These are phyloP conservation scores for Dasypogon diadema DNA, from an alignment of 2,888 invertebrate genomes.

Conservation along the genomic window DNA sequence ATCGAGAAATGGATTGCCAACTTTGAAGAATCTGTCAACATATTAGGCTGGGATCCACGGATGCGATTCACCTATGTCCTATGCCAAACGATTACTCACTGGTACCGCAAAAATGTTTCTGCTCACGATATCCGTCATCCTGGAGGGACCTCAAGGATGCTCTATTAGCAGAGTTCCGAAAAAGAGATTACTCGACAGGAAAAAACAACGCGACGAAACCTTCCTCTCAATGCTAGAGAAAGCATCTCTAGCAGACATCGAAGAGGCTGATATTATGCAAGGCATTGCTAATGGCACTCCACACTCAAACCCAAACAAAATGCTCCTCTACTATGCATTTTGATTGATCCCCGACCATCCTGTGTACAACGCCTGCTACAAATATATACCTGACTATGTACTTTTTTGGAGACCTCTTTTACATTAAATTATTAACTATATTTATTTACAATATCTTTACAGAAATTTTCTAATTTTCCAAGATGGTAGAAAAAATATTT, in stretches of 20 bases:
- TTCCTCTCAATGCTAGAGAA: slow-evolving; percentile 3
- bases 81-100: neutral
- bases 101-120: slow-evolving; percentile 26
- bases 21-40: slow-evolving; percentile 30
- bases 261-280: slow-evolving; percentile 1
- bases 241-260: neutral
- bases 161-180: neutral
- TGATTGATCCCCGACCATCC: too few species aligned
- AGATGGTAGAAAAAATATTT: too few species aligned
- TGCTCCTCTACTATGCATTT: neutral
- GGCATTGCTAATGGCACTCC: slow-evolving; percentile 9
- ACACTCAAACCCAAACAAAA: neutral
- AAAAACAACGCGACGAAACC: neutral
- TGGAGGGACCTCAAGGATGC: neutral
- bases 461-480: too few species aligned
- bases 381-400: too few species aligned
- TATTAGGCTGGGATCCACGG: neutral
- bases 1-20: neutral
- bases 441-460: too few species aligned
- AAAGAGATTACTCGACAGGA: neutral
- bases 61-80: neutral
- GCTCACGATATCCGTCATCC: neutral
- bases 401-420: too few species aligned
- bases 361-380: too few species aligned
- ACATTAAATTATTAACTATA: too few species aligned